phyloP scores from a whole-genome alignment of 2,888 invertebrate genomes.

The Myopa tessellatipennis region DNA sequence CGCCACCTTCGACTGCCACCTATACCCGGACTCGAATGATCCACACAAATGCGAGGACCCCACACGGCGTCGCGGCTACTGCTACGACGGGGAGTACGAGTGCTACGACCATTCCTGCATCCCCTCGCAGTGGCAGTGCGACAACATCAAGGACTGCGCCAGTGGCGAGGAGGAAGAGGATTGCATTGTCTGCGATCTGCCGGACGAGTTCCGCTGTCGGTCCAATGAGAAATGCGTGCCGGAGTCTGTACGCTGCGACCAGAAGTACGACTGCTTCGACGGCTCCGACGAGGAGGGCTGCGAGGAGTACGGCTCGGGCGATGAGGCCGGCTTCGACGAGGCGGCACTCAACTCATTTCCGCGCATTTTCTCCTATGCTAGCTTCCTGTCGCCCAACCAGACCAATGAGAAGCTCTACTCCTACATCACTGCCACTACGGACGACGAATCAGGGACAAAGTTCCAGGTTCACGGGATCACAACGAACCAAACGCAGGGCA shows the following conservation, averaged over 20 bases:
- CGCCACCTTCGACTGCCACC: slow-evolving; percentile 73
- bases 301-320: slow-evolving; percentile 70
- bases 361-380: slow-evolving; percentile 63
- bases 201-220: slow-evolving; percentile 69
- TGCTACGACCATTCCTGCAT: slow-evolving; percentile 74
- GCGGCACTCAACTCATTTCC: slow-evolving; percentile 59
- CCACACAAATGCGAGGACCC: slow-evolving; percentile 71
- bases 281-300: slow-evolving; percentile 75
- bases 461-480: slow-evolving; percentile 54
- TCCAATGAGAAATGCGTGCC: slow-evolving; percentile 71
- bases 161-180: slow-evolving; percentile 69
- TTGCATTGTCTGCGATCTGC: slow-evolving; percentile 67
- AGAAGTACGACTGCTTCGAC: slow-evolving; percentile 72
- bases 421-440: slow-evolving; percentile 59
- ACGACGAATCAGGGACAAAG: slow-evolving; percentile 56
- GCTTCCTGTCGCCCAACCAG: slow-evolving; percentile 62
- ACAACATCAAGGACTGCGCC: slow-evolving; percentile 69
- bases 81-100: slow-evolving; percentile 71
- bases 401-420: slow-evolving; percentile 58
- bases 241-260: slow-evolving; percentile 73
- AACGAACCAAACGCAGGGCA: slow-evolving; percentile 52
- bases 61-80: slow-evolving; percentile 68
- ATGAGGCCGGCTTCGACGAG: slow-evolving; percentile 67
- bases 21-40: slow-evolving; percentile 72
- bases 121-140: slow-evolving; percentile 72